A percentile compares a stretch with the other conserved stretches of the same genome.
These are phyloP conservation scores for Eristalis intricaria DNA, from an alignment of 2,888 invertebrate genomes.

Conservation along the genomic window DNA sequence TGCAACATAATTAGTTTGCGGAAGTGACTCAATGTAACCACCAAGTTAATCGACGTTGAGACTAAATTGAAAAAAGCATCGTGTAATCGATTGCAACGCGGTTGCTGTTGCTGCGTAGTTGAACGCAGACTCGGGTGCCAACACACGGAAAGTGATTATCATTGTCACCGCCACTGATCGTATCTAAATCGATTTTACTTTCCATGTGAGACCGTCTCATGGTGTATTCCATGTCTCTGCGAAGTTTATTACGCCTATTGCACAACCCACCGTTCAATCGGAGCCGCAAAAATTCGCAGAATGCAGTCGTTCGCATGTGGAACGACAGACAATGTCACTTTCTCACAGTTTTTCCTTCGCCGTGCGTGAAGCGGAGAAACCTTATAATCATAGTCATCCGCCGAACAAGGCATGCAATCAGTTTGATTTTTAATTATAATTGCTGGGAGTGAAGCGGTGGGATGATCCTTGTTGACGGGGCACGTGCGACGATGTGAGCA, in stretches of 20 bases:
- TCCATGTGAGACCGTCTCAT: not conserved
- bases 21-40: not conserved
- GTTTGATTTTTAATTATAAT: not conserved
- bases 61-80: not conserved
- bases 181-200: conserved; percentile 8
- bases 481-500: not conserved
- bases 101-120: not conserved
- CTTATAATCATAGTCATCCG: not conserved
- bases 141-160: not conserved
- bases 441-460: not conserved
- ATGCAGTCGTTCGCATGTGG: conserved; percentile 6
- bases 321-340: conserved; percentile 21
- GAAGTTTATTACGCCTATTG: not conserved
- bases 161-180: not conserved
- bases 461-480: not conserved
- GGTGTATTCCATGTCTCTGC: not conserved
- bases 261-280: not conserved
- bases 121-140: not conserved
- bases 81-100: not conserved
- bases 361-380: not conserved
- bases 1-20: not conserved
- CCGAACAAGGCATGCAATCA: not conserved
- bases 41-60: not conserved
- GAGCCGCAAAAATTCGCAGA: not conserved
- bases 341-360: conserved; percentile 3